These are phyloP conservation scores for Megalopta genalis DNA, from an alignment of 1,140 invertebrate genomes.

Conservation along the genomic window DNA sequence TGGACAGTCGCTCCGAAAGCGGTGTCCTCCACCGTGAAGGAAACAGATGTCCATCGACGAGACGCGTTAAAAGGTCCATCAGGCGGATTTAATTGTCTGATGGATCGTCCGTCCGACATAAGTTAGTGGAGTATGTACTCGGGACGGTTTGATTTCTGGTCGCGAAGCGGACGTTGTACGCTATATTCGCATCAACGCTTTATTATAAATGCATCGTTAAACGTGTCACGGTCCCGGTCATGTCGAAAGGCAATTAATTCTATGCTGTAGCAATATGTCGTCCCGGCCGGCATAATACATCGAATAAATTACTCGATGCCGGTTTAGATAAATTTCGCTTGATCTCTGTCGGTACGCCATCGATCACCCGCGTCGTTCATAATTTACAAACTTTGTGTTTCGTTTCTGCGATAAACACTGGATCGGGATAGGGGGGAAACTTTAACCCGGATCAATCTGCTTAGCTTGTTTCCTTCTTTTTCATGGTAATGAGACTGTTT, in stretches of 20 bases:
- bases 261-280: constrained; percentile 7
- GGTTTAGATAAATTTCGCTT: neutral
- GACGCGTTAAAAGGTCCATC: neutral
- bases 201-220: constrained; percentile 14
- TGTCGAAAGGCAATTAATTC: constrained; percentile 32
- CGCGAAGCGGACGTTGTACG: neutral
- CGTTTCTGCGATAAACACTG: no score
- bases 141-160: neutral
- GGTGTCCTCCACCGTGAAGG: no score
- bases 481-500: no score
- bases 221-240: neutral
- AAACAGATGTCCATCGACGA: neutral
- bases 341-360: neutral
- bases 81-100: constrained; percentile 3
- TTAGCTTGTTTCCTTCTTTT: no score
- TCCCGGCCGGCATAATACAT: constrained; percentile 2
- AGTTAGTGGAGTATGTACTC: constrained; percentile 6
- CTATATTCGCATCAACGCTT: constrained; percentile 20
- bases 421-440: no score
- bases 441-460: no score
- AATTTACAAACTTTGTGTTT: no score
- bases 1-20: no score
- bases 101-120: neutral
- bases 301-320: constrained; percentile 28
- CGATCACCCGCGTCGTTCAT: neutral